Base-by-base conservation (phyloP, 1,140 invertebrate species). In the Xylocopa sonorina region DNA sequence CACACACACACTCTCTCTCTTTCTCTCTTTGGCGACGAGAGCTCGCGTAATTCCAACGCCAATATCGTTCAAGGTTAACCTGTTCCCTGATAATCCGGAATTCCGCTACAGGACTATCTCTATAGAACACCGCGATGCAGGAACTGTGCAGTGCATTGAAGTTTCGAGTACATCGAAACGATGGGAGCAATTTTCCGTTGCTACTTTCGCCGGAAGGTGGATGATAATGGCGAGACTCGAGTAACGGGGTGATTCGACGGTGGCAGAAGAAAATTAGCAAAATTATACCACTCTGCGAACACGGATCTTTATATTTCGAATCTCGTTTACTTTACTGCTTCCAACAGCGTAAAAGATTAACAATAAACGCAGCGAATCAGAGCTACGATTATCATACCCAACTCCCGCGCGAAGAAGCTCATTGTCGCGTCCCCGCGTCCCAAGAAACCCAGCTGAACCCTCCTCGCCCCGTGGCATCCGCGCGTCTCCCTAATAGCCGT, bases 51-150 rank as follows among this genome's bases (percentile, higher is more conserved):
- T 27, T 27, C 67, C 24, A 21, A 24, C 9, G 21, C n/a, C 50
- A 55, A 55, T 69, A 41, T 69, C 67, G 16, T 27, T 38, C 67
- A 69, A 69, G 67, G 67, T 69, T 38, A 55, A 55, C 34, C 67
- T 16, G 14, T 10, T 46, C 27, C 27, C 55, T 50, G 55, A 57
- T 55, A 55, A 55, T 55, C 53, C 10, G 57, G 18, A 58, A 58
- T n/a, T 21, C 18, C 21, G 18, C 57, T n/a, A n/a, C n/a, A n/a
- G 29, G 34, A 58, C 57, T 58, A 12, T 58, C 7, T 16, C 27
- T 58, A 21, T 12, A 46, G 12, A 16, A 3, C 7, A 3, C 16
- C 1, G 9, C 38, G 21, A 9, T 5, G 34, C 9, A 29, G 18
- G 6, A 58, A 34, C 3, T 12, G 9, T 34, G n/a, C 12, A 6